Conservation (phyloP, 2,113 vertebrate genomes). For the Eleginops maclovinus region DNA sequence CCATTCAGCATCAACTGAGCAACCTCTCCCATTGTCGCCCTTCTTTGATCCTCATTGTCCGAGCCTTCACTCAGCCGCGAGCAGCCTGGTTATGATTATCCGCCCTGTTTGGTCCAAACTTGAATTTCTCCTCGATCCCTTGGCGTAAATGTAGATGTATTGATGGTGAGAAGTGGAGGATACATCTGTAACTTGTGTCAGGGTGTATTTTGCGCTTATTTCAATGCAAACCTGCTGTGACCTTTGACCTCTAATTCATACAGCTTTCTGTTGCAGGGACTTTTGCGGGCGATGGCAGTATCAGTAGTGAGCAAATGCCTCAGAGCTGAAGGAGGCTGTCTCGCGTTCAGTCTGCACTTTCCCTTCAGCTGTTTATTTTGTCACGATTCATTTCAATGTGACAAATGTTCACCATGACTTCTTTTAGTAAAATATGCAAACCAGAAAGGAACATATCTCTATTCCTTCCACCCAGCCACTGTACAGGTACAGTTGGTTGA, state of each 20-base stretch:
- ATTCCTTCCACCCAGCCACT: background rate
- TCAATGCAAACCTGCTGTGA: slow-evolving; percentile 80
- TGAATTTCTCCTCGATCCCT: slow-evolving; percentile 7
- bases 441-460: slow-evolving; percentile 19
- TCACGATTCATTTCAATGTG: slow-evolving; percentile 57
- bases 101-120: background rate
- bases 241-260: slow-evolving; percentile 60
- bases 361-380: slow-evolving; percentile 52
- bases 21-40: slow-evolving; percentile 27
- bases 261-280: slow-evolving; percentile 47
- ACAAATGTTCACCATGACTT: slow-evolving; percentile 17
- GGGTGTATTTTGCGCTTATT: slow-evolving; percentile 52
- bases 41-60: slow-evolving; percentile 40
- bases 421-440: slow-evolving; percentile 32
- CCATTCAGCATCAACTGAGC: slow-evolving; percentile 27
- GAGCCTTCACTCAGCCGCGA: slow-evolving; percentile 5
- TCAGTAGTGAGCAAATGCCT: slow-evolving; percentile 7
- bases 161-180: slow-evolving; percentile 51
- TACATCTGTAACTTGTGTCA: slow-evolving; percentile 68
- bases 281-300: slow-evolving; percentile 3
- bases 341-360: slow-evolving; percentile 18
- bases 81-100: slow-evolving; percentile 56
- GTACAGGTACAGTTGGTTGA: slow-evolving; percentile 13
- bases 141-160: slow-evolving; percentile 60
- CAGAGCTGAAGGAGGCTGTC: slow-evolving; percentile 13